Percentiles rank a stretch among this genome's conserved stretches.
phyloP scores from a whole-genome alignment of 2,888 invertebrate genomes.

The Cylindroiulus punctatus region DNA sequence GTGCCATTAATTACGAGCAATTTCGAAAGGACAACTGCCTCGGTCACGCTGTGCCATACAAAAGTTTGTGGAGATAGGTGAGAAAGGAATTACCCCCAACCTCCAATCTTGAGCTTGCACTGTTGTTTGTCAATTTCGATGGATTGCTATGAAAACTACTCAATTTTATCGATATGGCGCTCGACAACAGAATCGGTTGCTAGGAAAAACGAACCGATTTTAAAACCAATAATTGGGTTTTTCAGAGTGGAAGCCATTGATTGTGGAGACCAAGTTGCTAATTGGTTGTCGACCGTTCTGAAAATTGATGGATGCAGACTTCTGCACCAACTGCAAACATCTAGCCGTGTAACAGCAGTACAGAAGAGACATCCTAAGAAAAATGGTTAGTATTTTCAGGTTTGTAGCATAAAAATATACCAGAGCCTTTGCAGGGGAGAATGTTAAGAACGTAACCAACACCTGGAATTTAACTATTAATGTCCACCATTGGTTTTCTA shows the following conservation, averaged over 20 bases:
- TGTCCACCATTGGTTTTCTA: too few species aligned
- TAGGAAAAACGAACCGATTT: constrained; percentile 12
- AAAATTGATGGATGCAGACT: constrained; percentile 71
- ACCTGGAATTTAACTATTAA: too few species aligned
- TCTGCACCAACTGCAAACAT: constrained; percentile 57
- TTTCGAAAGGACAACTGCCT: not conserved
- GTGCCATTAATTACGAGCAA: constrained; percentile 27
- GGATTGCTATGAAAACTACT: too few species aligned
- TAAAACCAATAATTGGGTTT: constrained; percentile 49
- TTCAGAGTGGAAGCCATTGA: constrained; percentile 77
- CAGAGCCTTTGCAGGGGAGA: too few species aligned
- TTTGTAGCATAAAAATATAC: too few species aligned
- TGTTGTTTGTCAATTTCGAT: too few species aligned
- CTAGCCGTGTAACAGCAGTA: not conserved
- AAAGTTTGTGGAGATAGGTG: constrained; percentile 83
- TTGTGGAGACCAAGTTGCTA: constrained; percentile 82
- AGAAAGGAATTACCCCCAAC: too few species aligned
- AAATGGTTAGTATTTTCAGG: not conserved
- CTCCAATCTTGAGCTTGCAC: too few species aligned
- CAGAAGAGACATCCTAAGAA: constrained; percentile 50
- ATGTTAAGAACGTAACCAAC: too few species aligned
- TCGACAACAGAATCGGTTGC: not conserved
- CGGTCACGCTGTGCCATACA: not conserved
- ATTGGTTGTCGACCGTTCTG: constrained; percentile 83
- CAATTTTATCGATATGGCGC: too few species aligned